A percentile compares a stretch with the other conserved stretches of the same genome.
Evolutionary conservation across 2,797 vertebrate genomes (phyloP).

Genomic region (Diceros bicornis): DNA sequence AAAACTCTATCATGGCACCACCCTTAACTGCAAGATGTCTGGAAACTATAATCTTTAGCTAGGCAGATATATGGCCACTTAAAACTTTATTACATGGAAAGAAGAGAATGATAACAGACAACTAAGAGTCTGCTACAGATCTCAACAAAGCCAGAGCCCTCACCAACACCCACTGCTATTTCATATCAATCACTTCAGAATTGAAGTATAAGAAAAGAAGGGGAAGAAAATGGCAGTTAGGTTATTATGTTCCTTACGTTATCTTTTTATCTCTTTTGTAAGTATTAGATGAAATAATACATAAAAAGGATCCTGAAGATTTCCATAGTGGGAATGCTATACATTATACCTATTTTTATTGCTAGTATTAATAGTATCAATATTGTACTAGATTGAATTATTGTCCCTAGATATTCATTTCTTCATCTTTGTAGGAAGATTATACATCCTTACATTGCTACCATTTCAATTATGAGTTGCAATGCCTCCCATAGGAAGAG

Average conservation of each 20-base stretch:
- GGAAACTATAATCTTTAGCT: slow-evolving; percentile 4
- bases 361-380: background rate
- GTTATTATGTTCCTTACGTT: background rate
- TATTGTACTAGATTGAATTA: background rate
- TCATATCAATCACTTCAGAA: background rate
- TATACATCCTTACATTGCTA: background rate
- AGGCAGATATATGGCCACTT: background rate
- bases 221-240: background rate
- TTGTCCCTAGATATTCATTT: background rate
- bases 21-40: background rate
- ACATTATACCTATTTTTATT: background rate
- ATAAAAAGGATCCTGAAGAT: background rate
- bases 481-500: background rate
- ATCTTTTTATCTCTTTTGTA: background rate
- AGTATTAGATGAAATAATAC: background rate
- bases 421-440: background rate
- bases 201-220: background rate
- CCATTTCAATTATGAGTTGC: background rate
- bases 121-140: background rate
- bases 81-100: background rate
- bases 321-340: background rate
- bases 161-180: background rate
- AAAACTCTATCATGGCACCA: background rate
- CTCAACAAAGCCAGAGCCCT: background rate
- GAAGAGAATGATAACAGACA: background rate